Base-by-base conservation (phyloP, 2,113 vertebrate genomes). In the Pipa parva region DNA sequence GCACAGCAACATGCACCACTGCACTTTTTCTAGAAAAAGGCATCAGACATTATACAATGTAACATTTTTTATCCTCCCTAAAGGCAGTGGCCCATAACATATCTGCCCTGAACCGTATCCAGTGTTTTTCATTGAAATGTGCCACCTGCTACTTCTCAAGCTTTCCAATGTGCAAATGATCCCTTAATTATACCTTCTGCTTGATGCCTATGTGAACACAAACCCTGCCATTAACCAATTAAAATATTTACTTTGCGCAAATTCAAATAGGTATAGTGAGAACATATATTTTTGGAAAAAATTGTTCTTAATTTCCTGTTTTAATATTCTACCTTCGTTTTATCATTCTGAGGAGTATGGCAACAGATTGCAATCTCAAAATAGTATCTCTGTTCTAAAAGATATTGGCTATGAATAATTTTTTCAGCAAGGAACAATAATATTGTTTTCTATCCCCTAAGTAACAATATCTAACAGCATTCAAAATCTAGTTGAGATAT, bases 171-270 rank as follows among this genome's bases (percentile, higher is more conserved):
- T 49, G 54, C 54, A 58, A 58, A 67, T 67, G 42, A 59, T 45
- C 51, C 11, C 45, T 28, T 68, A 68, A 68, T 68, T 59, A 59
- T 51, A 68, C 46, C n/a, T 51, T 59, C 45, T 58, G 46, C 55
- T 36, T 59, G 29, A 50, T 59, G 56, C 59, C 56, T 31, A 51
- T 46, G 59, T 15, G 29, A 22, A 59, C 29, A 59, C 28, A 7
- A 37, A 59, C 56, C 64, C 55, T 51, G 12, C 28, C 21, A 68
- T 68, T 68, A 59, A 50, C 28, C 28, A 51, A 68, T 68, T 68
- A 68, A 27, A 58, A 68, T 36, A 49, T 59, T 68, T 50, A 33
- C 36, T 20, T 3, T 59, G 55, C 64, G 27, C 37, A 17, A 18
- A 37, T 68, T 51, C 10, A 59, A 37, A 67, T 42, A 6, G 15